Evolutionary conservation across 1,140 invertebrate species (phyloP).

Genomic region (Drosophila oshimai): DNA sequence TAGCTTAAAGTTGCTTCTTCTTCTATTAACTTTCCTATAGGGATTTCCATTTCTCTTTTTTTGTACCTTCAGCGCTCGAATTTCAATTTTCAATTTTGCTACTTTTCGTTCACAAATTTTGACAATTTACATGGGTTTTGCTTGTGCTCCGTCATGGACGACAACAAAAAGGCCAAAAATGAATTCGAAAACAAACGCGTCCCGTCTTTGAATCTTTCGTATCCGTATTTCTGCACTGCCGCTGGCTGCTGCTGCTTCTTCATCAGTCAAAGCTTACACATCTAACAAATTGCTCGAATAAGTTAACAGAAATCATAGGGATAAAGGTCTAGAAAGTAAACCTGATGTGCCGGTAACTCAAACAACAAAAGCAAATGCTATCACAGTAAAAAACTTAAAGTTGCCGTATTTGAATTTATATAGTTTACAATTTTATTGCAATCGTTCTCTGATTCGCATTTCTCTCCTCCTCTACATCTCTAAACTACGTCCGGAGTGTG

Average conservation of each 20-base stretch:
- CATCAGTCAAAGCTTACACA: constrained; percentile 74
- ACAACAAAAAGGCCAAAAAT: constrained; percentile 35
- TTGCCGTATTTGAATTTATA: constrained; percentile 60
- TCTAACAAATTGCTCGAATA: constrained; percentile 62
- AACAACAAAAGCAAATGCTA: constrained; percentile 72
- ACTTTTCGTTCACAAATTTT: constrained; percentile 46
- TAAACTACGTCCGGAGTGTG: constrained; percentile 8
- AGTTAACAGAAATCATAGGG: constrained; percentile 35
- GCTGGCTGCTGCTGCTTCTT: constrained; percentile 18
- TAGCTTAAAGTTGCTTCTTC: constrained; percentile 46
- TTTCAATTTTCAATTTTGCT: constrained; percentile 59
- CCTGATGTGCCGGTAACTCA: constrained; percentile 35
- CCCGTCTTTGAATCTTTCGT: background rate
- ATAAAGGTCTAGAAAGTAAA: constrained; percentile 15
- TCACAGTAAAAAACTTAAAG: constrained; percentile 78
- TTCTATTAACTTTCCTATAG: constrained; percentile 20
- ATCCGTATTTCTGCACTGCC: constrained; percentile 5
- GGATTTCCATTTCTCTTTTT: constrained; percentile 29
- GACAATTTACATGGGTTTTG: constrained; percentile 56
- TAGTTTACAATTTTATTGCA: constrained; percentile 54
- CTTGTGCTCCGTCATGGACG: background rate
- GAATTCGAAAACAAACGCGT: constrained; percentile 50
- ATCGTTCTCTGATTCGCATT: constrained; percentile 23
- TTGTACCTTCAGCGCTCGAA: constrained; percentile 82
- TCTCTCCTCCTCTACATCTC: background rate